These are phyloP conservation scores for Elymnias hypermnestra DNA, from an alignment of 1,140 invertebrate species.

Conservation along the genomic window DNA sequence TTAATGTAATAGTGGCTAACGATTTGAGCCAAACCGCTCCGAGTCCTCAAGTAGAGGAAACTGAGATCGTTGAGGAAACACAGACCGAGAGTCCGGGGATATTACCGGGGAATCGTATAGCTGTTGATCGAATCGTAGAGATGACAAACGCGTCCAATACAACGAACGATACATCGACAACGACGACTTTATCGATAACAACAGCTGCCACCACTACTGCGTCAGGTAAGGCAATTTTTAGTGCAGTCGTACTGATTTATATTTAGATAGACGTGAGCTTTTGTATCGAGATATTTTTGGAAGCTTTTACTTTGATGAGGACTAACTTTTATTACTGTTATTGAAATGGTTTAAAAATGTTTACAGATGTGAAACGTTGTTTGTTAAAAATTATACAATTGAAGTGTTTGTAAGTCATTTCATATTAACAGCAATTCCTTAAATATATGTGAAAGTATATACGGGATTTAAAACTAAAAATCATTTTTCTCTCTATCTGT, in stretches of 20 bases:
- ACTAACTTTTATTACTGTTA: too few relatives aligned
- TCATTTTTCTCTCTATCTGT: too few relatives aligned
- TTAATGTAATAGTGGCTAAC: constrained; percentile 69
- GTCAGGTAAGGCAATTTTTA: constrained; percentile 52
- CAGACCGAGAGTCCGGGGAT: constrained; percentile 44
- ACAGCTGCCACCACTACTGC: constrained; percentile 57
- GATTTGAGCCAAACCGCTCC: constrained; percentile 44
- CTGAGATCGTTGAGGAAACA: constrained; percentile 27
- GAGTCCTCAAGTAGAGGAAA: constrained; percentile 40
- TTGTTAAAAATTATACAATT: too few relatives aligned
- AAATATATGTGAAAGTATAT: too few relatives aligned
- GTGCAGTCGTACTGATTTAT: constrained; percentile 6
- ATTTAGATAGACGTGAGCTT: not conserved
- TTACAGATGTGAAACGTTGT: too few relatives aligned
- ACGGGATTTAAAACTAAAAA: too few relatives aligned
- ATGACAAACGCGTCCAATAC: constrained; percentile 42
- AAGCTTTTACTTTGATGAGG: too few relatives aligned
- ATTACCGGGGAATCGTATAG: constrained; percentile 50
- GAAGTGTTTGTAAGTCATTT: too few relatives aligned
- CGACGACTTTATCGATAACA: constrained; percentile 39
- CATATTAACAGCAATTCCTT: too few relatives aligned
- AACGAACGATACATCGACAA: constrained; percentile 34
- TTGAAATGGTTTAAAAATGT: too few relatives aligned
- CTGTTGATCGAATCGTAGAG: constrained; percentile 62
- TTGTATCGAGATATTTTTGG: not conserved